Percentiles rank a stretch among this genome's conserved stretches.
Conservation (phyloP, 2,113 vertebrate genomes). For the Callopanchax toddi region DNA sequence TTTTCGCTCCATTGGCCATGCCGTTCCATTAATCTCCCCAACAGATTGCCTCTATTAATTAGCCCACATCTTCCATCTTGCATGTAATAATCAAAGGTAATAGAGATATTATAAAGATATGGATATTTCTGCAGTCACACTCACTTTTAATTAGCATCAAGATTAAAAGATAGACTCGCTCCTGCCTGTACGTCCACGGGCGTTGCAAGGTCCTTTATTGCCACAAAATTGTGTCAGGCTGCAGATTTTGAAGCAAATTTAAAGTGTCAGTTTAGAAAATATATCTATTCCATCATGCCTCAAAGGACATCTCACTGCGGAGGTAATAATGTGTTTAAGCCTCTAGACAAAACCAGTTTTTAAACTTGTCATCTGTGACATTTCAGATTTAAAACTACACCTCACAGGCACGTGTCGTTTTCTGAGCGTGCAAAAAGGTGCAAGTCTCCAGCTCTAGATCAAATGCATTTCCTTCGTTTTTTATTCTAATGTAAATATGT, state of each 20-base stretch:
- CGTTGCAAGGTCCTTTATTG: constrained; percentile 26
- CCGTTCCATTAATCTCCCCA: constrained; percentile 66
- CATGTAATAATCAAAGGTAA: constrained; percentile 70
- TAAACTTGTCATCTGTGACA: constrained; percentile 13
- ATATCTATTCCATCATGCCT: constrained; percentile 26
- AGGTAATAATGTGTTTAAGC: constrained; percentile 30
- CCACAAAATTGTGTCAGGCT: constrained; percentile 12
- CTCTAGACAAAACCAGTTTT: constrained; percentile 35
- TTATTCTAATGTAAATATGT: constrained; percentile 6
- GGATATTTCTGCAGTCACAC: constrained; percentile 53
- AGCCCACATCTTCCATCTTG: constrained; percentile 62
- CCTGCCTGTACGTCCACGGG: constrained; percentile 23
- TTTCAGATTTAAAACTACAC: constrained; percentile 27
- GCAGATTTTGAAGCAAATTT: constrained; percentile 19
- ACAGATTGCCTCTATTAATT: constrained; percentile 75
- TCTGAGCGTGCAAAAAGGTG: constrained; percentile 3
- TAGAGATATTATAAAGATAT: constrained; percentile 69
- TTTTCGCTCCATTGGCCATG: constrained; percentile 46
- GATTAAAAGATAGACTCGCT: constrained; percentile 51
- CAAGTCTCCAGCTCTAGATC: constrained; percentile 2
- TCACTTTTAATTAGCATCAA: constrained; percentile 66
- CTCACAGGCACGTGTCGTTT: constrained; percentile 11
- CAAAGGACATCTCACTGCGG: constrained; percentile 2
- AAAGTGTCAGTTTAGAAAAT: constrained; percentile 42
- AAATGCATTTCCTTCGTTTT: constrained; percentile 25